A percentile compares a stretch with the other conserved stretches of the same genome.
Evolutionary conservation across 2,888 invertebrate species (phyloP).

Genomic region (Hypomecis punctinalis): DNA sequence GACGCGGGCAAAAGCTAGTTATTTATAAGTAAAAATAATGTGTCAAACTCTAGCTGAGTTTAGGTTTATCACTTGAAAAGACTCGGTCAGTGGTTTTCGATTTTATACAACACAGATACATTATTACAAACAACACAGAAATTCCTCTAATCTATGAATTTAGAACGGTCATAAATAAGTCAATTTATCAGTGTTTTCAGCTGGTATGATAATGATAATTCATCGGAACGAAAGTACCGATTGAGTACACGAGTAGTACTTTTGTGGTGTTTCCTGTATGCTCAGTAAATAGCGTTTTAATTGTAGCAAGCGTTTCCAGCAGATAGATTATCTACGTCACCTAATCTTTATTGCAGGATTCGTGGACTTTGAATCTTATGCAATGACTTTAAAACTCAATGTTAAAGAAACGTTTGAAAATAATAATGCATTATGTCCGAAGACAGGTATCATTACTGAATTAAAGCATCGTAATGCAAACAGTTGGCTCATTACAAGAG

Average conservation of each 20-base stretch:
- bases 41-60: no score
- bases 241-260: background rate
- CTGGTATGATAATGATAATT: constrained; percentile 2
- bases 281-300: background rate
- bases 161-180: constrained; percentile 5
- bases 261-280: background rate
- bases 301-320: background rate
- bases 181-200: constrained; percentile 8
- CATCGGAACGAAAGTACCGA: background rate
- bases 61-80: no score
- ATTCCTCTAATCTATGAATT: background rate
- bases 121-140: no score
- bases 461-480: no score
- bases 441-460: no score
- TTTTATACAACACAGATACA: no score
- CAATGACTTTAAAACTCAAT: background rate
- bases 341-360: background rate
- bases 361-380: constrained; percentile 8
- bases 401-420: background rate
- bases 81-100: no score
- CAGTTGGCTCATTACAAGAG: no score
- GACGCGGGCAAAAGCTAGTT: no score
- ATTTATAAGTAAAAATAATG: no score
- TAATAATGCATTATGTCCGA: no score
- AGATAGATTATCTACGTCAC: background rate